Base-by-base conservation (phyloP, 35 echinoderm and acorn worm species). In the Eucidaris tribuloides region DNA sequence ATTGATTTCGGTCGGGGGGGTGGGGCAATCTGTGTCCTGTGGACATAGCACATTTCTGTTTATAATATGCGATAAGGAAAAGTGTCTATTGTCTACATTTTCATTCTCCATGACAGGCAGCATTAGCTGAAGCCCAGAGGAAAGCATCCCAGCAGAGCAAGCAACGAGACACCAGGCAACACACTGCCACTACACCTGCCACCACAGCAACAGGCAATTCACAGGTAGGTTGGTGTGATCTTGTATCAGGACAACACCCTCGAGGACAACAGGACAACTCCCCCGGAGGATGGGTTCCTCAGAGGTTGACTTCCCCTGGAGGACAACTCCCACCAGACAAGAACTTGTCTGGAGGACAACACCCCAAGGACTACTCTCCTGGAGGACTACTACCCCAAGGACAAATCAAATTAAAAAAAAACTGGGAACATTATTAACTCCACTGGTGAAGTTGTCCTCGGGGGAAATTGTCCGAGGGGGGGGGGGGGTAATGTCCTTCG, bases 311-410 rank as follows among this genome's bases (percentile, higher is more conserved):
- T 9, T 9, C n/a, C 9, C 11, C 39, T 37, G 60, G 31, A 66
- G 81, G 37, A 70, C 22, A 70, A 84, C 14, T 57, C 58, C 32
- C 79, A 54, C 3, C 46, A 84, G 31, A 52, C 9, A 11, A 52
- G 48, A 52, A 52, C 9, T 52, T 11, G 48, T 52, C 30, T 59
- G 17, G 56, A 28, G 18, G n/a, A 1, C n/a, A 59, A 59, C 0
- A 59, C 9, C 22, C 3, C 5, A 59, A 22, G 22, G 18, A 23
- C n/a, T 24, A 64, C 28, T 7, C 17, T 64, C 17, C 30, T 1
- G 13, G 4, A 31, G 27, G 28, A 29, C 22, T 64, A n/a, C n/a
- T n/a, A n/a, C n/a, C n/a, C n/a, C n/a, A n/a, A n/a, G n/a, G n/a
- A n/a, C n/a, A n/a, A n/a, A n/a, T 11, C 9, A 11, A 52, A n/a